Conservation (phyloP, 2,797 vertebrate species). For the Muscicapa comitata region DNA sequence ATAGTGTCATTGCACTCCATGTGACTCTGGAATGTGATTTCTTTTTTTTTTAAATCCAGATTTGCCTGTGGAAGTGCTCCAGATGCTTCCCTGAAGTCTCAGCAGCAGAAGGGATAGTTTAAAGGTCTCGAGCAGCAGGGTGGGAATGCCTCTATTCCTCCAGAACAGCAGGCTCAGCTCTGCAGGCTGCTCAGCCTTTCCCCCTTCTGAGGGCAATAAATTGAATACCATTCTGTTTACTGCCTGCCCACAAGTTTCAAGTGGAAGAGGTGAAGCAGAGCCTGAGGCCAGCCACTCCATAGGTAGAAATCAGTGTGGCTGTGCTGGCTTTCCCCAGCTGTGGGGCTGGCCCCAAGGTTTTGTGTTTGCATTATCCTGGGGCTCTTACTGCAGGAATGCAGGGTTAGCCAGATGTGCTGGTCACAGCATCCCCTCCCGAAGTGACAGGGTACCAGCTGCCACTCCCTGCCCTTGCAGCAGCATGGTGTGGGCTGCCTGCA, state of each 20-base stretch:
- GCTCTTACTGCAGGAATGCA: conserved; percentile 53
- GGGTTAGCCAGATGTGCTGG: conserved; percentile 55
- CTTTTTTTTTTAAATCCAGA: background rate
- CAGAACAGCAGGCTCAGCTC: background rate
- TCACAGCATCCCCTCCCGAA: background rate
- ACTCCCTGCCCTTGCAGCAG: background rate
- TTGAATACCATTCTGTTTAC: background rate
- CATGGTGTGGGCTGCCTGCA: background rate
- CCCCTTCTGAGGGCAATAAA: conserved; percentile 4
- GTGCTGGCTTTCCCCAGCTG: conserved; percentile 28
- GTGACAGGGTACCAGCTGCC: conserved; percentile 13
- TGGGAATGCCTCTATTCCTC: background rate
- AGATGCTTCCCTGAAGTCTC: background rate
- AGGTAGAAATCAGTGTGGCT: conserved; percentile 28
- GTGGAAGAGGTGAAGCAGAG: background rate
- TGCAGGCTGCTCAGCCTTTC: background rate
- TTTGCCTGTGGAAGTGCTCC: background rate
- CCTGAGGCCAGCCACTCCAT: background rate
- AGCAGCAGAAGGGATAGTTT: background rate
- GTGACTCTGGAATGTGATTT: background rate
- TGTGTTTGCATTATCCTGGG: conserved; percentile 35
- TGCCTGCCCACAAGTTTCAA: background rate
- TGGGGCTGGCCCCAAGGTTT: conserved; percentile 14
- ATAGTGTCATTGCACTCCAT: accelerated
- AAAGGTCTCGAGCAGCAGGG: background rate